Evolutionary conservation across 2,113 vertebrate species (phyloP).

Genomic region (Semnornis frantzii): DNA sequence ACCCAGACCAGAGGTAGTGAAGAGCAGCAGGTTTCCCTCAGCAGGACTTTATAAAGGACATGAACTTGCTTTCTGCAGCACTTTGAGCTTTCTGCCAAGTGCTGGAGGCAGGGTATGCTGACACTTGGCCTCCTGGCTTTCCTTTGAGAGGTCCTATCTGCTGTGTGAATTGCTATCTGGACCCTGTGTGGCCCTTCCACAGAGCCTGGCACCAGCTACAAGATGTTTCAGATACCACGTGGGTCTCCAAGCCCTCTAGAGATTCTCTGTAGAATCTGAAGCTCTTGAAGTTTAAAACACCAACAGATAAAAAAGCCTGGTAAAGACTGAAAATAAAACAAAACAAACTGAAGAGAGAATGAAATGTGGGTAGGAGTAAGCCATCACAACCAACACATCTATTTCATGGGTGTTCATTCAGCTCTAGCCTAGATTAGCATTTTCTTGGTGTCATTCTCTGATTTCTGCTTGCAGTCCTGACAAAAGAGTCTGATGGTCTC

Average conservation of each 20-base stretch:
- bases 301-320: background rate
- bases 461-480: background rate
- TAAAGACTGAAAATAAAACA: background rate
- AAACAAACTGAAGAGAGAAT: background rate
- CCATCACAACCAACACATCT: background rate
- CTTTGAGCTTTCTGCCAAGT: background rate
- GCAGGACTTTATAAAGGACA: background rate
- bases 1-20: background rate
- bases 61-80: background rate
- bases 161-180: background rate
- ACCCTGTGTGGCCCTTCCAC: background rate
- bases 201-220: background rate
- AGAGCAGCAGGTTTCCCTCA: background rate
- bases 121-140: background rate
- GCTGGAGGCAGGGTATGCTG: background rate
- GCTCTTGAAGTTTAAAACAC: background rate
- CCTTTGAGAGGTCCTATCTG: background rate
- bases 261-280: background rate
- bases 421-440: background rate
- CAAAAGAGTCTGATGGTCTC: background rate
- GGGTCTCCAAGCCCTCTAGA: background rate
- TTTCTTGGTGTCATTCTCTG: background rate
- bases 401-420: background rate
- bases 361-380: background rate
- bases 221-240: rapidly evolving